These are phyloP conservation scores for Crossaster papposus DNA, from an alignment of 53 echinoderm and acorn worm genomes.

Conservation along the genomic window DNA sequence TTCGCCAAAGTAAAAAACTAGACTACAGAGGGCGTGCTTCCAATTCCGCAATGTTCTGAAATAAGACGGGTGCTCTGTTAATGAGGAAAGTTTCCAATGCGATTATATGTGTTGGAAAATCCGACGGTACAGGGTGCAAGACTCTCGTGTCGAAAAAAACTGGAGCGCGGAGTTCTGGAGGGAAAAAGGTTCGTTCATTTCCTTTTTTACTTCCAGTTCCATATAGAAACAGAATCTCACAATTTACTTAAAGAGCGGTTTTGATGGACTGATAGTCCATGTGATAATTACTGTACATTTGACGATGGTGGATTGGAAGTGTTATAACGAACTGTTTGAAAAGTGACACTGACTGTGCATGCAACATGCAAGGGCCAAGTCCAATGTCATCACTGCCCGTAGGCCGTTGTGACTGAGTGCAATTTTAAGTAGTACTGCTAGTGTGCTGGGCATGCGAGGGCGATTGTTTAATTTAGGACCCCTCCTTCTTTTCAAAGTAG, in stretches of 20 bases:
- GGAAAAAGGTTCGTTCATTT: neutral
- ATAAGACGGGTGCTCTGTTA: slow-evolving; percentile 5
- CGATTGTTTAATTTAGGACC: too few relatives aligned
- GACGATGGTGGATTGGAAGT: too few relatives aligned
- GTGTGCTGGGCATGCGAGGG: too few relatives aligned
- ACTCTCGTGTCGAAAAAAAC: neutral
- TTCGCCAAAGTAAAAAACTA: neutral
- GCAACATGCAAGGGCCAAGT: too few relatives aligned
- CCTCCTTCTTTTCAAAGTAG: too few relatives aligned
- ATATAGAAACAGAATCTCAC: neutral
- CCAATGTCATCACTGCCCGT: too few relatives aligned
- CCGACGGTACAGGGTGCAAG: neutral
- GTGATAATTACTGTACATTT: too few relatives aligned
- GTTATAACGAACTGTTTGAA: too few relatives aligned
- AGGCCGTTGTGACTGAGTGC: too few relatives aligned
- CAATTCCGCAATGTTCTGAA: neutral
- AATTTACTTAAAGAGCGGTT: neutral
- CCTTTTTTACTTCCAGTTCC: neutral
- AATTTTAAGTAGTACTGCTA: too few relatives aligned
- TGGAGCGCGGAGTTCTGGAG: neutral
- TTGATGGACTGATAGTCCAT: too few relatives aligned
- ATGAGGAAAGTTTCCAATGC: neutral
- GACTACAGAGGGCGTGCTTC: slow-evolving; percentile 8
- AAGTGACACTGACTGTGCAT: too few relatives aligned
- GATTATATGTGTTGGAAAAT: neutral